Evolutionary conservation across 2,113 vertebrate genomes (phyloP), one percentile per base, ranked within the genome.

Genomic region (Dinomys branickii): DNA sequence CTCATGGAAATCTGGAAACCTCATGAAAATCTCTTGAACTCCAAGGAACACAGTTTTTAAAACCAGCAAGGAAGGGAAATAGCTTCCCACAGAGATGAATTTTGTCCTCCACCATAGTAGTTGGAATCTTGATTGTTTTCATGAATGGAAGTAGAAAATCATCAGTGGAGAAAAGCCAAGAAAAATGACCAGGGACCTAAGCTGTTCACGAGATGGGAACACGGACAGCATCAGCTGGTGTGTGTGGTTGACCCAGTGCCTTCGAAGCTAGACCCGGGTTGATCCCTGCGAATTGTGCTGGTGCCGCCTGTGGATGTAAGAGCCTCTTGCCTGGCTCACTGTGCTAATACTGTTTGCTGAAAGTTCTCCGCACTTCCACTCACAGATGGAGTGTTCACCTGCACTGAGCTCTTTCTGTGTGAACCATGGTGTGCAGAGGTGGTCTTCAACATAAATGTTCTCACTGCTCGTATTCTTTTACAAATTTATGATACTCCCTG

Each of bases 31-130:
- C 90, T 89, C 85, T 41, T 71, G 59, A 44, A 88, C 81, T 69
- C 95, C 85, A 89, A 47, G 44, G 85, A 94, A 88, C 85, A 75
- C 54, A 71, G 52, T 67, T 94, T 77, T 61, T 2, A 90, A 95
- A 96, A 94, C 84, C 80, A 93, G 87, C 19, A 54, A 88, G 56
- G 24, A 95, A 84, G 58, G 88, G 52, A 97, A 96, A 81, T 88
- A 83, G 54, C 77, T 85, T 95, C 93, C 71, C 94, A 69, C 87
- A 93, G 90, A 89, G 86, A 93, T 87, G 56, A 97, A 94, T 61
- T 88, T 69, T 69, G 28, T 92, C 35, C 83, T 89, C 83, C 56
- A n/a, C 84, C 87, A 35, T 44, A 85, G 22, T 81, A 88, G 26
- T 73, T 95, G 91, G 84, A 90, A 90, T 52, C 85, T 82, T 77